A percentile compares a stretch with the other conserved stretches of the same genome.
Evolutionary conservation across 2,113 vertebrate genomes (phyloP).

Genomic region (Microtus pennsylvanicus): DNA sequence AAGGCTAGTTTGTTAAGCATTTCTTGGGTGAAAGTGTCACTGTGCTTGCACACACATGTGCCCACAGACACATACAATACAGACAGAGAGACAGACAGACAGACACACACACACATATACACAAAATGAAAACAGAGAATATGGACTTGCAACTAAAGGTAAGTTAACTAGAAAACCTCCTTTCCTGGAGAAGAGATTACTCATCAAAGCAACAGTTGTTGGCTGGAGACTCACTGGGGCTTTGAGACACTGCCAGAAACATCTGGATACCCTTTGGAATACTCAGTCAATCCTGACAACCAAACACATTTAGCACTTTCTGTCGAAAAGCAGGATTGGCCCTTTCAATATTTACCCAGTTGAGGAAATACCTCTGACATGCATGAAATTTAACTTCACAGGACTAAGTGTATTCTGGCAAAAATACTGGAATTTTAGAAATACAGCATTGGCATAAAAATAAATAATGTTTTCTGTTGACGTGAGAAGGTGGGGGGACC

Average conservation of each 20-base stretch:
- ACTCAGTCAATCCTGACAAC: constrained; percentile 58
- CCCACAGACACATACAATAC: neutral
- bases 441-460: constrained; percentile 27
- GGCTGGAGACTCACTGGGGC: constrained; percentile 16
- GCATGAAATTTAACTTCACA: constrained; percentile 65
- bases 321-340: constrained; percentile 58
- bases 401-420: constrained; percentile 42
- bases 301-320: constrained; percentile 61
- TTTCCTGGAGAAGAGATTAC: constrained; percentile 27
- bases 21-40: neutral
- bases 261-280: constrained; percentile 51
- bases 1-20: neutral
- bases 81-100: neutral
- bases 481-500: neutral
- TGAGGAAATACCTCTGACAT: constrained; percentile 63
- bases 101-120: neutral
- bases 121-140: neutral
- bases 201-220: constrained; percentile 52
- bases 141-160: constrained; percentile 16
- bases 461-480: constrained; percentile 48
- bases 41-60: neutral
- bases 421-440: constrained; percentile 60
- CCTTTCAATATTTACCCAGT: constrained; percentile 67
- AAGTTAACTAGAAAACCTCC: constrained; percentile 62
- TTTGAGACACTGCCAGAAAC: constrained; percentile 52